Evolutionary conservation across 2,888 invertebrate species (phyloP).

Genomic region (Tenthredo livida): DNA sequence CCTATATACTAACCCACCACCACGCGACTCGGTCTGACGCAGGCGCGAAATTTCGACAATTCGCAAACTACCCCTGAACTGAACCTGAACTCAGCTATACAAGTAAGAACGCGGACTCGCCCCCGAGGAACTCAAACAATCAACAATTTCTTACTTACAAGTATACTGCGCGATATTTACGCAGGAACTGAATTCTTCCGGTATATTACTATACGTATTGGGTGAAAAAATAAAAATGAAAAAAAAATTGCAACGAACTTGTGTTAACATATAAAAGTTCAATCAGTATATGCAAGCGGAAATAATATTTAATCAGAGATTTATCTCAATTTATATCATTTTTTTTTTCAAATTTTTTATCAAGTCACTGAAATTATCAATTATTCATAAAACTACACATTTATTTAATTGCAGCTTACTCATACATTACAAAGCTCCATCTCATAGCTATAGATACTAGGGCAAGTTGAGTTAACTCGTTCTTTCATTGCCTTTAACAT

Average conservation of each 20-base stretch:
- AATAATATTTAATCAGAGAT: background rate
- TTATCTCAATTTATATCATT: background rate
- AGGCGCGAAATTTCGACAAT: constrained; percentile 51
- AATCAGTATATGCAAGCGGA: background rate
- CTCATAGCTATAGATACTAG: background rate
- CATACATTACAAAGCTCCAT: background rate
- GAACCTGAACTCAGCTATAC: background rate
- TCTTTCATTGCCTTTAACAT: constrained; percentile 13
- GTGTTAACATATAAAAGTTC: background rate
- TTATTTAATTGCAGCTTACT: background rate
- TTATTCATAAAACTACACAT: background rate
- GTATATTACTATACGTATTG: background rate
- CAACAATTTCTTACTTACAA: background rate
- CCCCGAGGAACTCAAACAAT: constrained; percentile 22
- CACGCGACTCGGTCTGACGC: constrained; percentile 43
- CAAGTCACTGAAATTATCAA: background rate
- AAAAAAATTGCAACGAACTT: background rate
- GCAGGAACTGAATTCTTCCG: background rate
- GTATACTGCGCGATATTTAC: background rate
- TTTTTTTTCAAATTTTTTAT: background rate
- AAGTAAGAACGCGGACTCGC: background rate
- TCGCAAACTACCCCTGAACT: constrained; percentile 25
- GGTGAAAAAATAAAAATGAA: background rate
- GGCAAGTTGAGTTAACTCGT: background rate
- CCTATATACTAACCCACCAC: constrained; percentile 61